A percentile compares a stretch with the other conserved stretches of the same genome.
Evolutionary conservation across 1,140 invertebrate species (phyloP).

Genomic region (Trissolcus basalis): DNA sequence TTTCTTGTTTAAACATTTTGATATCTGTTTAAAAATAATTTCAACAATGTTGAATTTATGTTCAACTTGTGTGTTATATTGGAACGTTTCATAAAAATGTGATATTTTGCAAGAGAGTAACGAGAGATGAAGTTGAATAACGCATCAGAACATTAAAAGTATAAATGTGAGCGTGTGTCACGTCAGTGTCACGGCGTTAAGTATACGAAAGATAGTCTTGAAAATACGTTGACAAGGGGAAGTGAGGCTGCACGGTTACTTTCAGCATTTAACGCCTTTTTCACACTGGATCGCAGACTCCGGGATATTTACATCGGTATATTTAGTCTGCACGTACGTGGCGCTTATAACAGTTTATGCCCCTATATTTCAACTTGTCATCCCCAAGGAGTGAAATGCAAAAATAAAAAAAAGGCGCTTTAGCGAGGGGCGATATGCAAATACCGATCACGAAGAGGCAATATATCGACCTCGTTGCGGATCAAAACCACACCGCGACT

Average conservation of each 20-base stretch:
- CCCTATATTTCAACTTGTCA: conserved; percentile 59
- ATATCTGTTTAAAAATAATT: too few species aligned
- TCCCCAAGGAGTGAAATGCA: conserved; percentile 35
- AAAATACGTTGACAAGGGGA: conserved; percentile 50
- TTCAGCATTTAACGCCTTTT: conserved; percentile 65
- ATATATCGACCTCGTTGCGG: background rate
- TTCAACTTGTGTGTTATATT: too few species aligned
- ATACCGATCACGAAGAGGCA: conserved; percentile 26
- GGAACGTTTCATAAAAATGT: background rate
- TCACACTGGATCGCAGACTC: conserved; percentile 59
- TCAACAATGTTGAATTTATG: too few species aligned
- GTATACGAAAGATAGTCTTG: conserved; percentile 45
- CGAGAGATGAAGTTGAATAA: conserved; percentile 35
- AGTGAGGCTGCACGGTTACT: conserved; percentile 54
- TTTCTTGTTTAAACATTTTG: too few species aligned
- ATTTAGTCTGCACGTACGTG: conserved; percentile 63
- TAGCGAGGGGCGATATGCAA: conserved; percentile 24
- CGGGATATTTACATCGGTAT: conserved; percentile 65
- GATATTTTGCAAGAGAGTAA: background rate
- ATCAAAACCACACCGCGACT: background rate
- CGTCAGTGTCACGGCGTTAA: conserved; percentile 46
- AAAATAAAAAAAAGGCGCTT: conserved; percentile 13
- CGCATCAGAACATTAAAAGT: conserved; percentile 43
- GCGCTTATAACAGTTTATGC: conserved; percentile 62
- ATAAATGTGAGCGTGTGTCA: conserved; percentile 15